Evolutionary conservation across 1,140 invertebrate species (phyloP).

Genomic region (Temnothorax nylanderi): DNA sequence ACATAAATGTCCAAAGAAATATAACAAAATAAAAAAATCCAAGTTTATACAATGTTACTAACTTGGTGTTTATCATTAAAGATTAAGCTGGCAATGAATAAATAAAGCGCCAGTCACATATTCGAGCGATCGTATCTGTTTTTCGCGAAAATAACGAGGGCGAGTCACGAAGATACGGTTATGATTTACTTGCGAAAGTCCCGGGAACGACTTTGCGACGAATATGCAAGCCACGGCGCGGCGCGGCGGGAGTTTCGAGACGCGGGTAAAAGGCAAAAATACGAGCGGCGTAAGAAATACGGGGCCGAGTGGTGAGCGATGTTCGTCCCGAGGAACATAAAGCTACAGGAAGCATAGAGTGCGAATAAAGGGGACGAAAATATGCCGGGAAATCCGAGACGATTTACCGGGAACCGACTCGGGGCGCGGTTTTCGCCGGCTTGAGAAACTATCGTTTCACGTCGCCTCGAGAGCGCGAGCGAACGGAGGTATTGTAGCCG

Average conservation of each 20-base stretch:
- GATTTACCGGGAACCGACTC: conserved; percentile 49
- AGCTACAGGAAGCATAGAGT: conserved; percentile 54
- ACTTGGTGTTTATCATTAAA: neutral
- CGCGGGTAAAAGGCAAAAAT: conserved; percentile 55
- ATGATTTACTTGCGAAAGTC: conserved; percentile 43
- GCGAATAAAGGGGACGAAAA: conserved; percentile 51
- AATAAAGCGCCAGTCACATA: neutral
- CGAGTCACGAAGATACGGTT: conserved; percentile 11
- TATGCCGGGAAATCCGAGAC: conserved; percentile 58
- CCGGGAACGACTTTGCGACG: conserved; percentile 43
- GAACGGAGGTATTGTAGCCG: conserved; percentile 26
- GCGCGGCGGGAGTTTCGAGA: neutral
- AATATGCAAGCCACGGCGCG: conserved; percentile 29
- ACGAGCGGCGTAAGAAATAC: conserved; percentile 53
- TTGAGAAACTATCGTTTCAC: conserved; percentile 51
- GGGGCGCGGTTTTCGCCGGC: conserved; percentile 34
- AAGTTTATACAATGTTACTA: neutral
- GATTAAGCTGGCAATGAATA: neutral
- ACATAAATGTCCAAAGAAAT: neutral
- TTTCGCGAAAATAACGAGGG: neutral
- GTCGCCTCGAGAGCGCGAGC: conserved; percentile 29
- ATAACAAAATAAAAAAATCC: neutral
- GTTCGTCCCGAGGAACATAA: conserved; percentile 52
- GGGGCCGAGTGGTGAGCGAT: conserved; percentile 51
- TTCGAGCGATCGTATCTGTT: neutral